Evolutionary conservation across 2,888 invertebrate genomes (phyloP), one percentile per base, ranked within the genome.

Genomic region (Morinoia aosen): DNA sequence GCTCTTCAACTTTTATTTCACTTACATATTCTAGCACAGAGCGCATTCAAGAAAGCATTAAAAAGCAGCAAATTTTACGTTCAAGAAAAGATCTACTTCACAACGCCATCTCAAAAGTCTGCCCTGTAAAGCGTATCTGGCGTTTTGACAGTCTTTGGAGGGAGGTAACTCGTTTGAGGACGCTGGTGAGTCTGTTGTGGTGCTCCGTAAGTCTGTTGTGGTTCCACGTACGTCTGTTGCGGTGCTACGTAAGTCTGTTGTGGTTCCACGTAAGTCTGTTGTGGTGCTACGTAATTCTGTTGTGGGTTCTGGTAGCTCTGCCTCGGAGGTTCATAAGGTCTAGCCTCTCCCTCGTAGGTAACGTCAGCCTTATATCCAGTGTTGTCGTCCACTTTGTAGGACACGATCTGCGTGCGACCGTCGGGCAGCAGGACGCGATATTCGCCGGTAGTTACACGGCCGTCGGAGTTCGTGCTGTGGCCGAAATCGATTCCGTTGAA

Each of bases 401-500:
- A 64, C n/a, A 95, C 95, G 88, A 95, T 95, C 90, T 95, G 95
- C 1, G 95, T 95, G 56, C 95, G 76, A 12, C 95, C 95, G 40
- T 95, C 95, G 39, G 95, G 95, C 48, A 95, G 95, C 7, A 95
- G 95, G n/a, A 95, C 95, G 56, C 95, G 76, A 39, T 95, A 95
- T n/a, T 95, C 95, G 76, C 95, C 95, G 12, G 76, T 76, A 11
- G 95, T 95, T 12, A 64, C 64, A 19, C 39, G 58, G 95, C 95
- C 95, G 57, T 95, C 95, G 12, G 95, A 95, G 39, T 95, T 95
- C 8, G 95, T 90, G 90, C 25, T 95, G 95, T 95, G 95, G 88
- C 95, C 90, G 90, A 88, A 95, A 58, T 95, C 95, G 48, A 90
- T 95, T 90, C 95, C 95, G 56, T 88, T 95, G 95, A 88, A 90